phyloP scores from a whole-genome alignment of 2,888 invertebrate genomes.

The Drosophila sordidula region DNA sequence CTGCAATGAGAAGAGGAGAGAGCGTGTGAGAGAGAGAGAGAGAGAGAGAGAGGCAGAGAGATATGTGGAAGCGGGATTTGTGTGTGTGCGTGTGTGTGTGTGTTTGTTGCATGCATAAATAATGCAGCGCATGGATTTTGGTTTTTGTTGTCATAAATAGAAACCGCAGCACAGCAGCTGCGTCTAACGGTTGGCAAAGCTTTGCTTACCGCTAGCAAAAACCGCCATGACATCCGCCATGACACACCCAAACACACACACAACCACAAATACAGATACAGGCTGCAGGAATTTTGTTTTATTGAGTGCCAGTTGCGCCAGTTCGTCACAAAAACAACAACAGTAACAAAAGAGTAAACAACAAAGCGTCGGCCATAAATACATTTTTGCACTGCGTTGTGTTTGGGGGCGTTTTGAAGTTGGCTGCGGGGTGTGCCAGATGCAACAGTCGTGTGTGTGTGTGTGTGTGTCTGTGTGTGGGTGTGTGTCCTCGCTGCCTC shows the following conservation, averaged over 20 bases:
- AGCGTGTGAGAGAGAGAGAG: conserved; percentile 6
- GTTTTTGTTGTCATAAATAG: conserved; percentile 56
- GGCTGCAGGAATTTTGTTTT: conserved; percentile 42
- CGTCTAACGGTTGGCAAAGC: conserved; percentile 43
- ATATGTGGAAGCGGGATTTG: conserved; percentile 16
- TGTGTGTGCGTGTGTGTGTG: conserved; percentile 25
- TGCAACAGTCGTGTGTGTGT: conserved; percentile 29
- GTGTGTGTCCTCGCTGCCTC: conserved; percentile 55
- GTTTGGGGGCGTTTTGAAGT: conserved; percentile 3
- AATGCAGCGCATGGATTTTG: conserved; percentile 39
- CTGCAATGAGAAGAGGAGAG: conserved; percentile 35
- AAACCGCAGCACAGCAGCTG: conserved; percentile 62
- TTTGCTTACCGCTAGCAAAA: conserved; percentile 63
- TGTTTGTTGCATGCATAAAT: conserved; percentile 48
- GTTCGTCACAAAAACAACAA: conserved; percentile 30
- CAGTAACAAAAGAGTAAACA: conserved; percentile 8
- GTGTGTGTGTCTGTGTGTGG: conserved; percentile 36
- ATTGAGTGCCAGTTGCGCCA: conserved; percentile 58
- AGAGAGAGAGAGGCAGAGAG: conserved; percentile 7
- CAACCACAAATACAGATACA: conserved; percentile 8
- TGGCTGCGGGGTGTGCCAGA: conserved; percentile 10
- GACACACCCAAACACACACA: conserved; percentile 19
- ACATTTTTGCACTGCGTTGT: conserved; percentile 28
- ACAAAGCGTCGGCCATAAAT: conserved; percentile 41
- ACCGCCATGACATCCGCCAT: conserved; percentile 65